Percentiles rank a stretch among this genome's conserved stretches.
These are phyloP conservation scores for Nysson spinosus DNA, from an alignment of 2,888 invertebrate genomes.

Conservation along the genomic window DNA sequence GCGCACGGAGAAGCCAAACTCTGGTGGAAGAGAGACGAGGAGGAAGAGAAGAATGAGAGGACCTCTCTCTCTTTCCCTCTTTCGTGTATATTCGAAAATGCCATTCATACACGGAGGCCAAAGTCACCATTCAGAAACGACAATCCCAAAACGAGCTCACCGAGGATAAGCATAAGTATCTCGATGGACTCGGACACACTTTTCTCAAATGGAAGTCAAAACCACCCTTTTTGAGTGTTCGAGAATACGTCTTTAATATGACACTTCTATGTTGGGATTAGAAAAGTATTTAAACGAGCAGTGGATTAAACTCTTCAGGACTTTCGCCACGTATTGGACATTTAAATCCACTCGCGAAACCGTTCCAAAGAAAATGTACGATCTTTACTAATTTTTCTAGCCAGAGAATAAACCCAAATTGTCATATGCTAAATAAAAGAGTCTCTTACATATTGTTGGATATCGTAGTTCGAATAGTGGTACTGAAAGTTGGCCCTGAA, in stretches of 20 bases:
- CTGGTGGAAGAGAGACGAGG: conserved; percentile 18
- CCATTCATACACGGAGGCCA: conserved; percentile 56
- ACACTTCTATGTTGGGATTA: neutral
- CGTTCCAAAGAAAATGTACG: no score
- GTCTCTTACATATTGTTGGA: no score
- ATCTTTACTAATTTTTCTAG: no score
- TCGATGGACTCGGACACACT: conserved; percentile 44
- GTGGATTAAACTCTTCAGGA: no score
- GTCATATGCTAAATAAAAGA: no score
- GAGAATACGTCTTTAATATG: conserved; percentile 7
- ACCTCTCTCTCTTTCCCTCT: conserved; percentile 5
- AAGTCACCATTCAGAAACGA: conserved; percentile 61
- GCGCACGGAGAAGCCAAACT: conserved; percentile 50
- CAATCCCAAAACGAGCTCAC: conserved; percentile 50
- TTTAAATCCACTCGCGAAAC: no score
- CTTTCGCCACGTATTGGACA: no score
- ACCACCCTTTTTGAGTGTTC: conserved; percentile 13
- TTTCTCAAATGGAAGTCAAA: conserved; percentile 36
- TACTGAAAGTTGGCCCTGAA: no score
- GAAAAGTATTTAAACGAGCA: neutral
- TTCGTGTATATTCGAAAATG: conserved; percentile 52
- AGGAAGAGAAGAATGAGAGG: conserved; percentile 5
- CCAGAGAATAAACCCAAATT: no score
- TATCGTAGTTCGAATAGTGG: no score
- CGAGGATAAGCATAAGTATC: conserved; percentile 30